Evolutionary conservation across 2,113 vertebrate genomes (phyloP), one percentile per base, ranked within the genome.

Genomic region (Dasyprocta punctata): DNA sequence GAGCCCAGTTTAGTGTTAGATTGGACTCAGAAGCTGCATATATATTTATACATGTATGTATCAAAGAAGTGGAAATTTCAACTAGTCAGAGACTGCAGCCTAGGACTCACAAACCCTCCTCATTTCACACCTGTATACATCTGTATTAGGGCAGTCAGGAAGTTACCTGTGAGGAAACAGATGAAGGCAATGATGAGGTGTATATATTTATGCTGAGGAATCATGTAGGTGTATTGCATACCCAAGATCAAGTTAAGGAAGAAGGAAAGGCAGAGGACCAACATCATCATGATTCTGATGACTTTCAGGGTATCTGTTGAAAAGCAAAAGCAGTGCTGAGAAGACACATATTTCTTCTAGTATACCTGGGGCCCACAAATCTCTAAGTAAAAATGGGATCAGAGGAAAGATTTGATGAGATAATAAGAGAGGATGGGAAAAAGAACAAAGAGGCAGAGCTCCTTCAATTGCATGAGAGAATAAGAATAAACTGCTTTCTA

Each of bases 91-190:
- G n/a, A 65, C 44, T 19, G 28, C n/a, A 75, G 22, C 7, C 36
- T 47, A 19, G 65, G 47, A 71, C 49, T 41, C 71, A 12, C 52
- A 41, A 65, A 52, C 33, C 65, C 49, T 49, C 7, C 20, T 22
- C 2, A 41, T 24, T 3, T 52, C 38, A 77, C 26, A 80, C 47
- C 41, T 47, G 5, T 2, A 20, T 26, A 24, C 17, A 56, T 56
- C 36, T 60, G 9, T 38, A 33, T 69, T 14, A 49, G 36, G 60
- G 60, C 14, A 83, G 0, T 73, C 33, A 60, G 54, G 19, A 63
- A 71, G 33, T 96, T 97, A 98, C 96, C 97, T 96, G 93, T 90
- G 54, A 94, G 24, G 89, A 97, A 92, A 69, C 86, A 20, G 26
- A 93, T 7, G 91, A 58, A n/a, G 33, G 75, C 73, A 67, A 44